Conservation (phyloP, 2,113 vertebrate genomes). For the Cryptotis parvus region DNA sequence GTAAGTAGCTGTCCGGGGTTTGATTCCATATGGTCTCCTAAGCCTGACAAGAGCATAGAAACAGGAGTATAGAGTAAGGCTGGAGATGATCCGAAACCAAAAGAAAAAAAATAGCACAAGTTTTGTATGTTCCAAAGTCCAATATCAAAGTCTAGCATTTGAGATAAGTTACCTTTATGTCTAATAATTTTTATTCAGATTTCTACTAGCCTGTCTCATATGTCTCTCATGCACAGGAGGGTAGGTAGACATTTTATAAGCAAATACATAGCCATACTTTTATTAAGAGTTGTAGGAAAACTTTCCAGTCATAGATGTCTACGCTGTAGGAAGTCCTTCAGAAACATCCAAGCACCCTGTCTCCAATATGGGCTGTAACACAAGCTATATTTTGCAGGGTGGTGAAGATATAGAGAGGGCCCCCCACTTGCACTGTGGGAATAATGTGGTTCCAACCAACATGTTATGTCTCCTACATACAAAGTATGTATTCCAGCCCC, state of each 20-base stretch:
- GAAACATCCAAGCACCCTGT: neutral
- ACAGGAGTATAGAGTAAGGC: too few relatives aligned
- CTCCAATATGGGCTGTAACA: neutral
- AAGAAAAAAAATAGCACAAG: too few relatives aligned
- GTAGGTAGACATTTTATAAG: neutral
- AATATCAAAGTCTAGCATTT: neutral
- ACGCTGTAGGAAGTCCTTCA: neutral
- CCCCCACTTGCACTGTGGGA: too few relatives aligned
- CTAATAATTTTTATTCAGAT: neutral
- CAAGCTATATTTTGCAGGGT: too few relatives aligned
- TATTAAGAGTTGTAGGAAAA: neutral
- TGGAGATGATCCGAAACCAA: too few relatives aligned
- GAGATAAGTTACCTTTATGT: neutral
- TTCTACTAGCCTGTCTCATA: neutral
- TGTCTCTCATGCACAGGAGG: neutral
- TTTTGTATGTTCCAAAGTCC: neutral
- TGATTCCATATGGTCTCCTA: too few relatives aligned
- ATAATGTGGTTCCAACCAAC: too few relatives aligned
- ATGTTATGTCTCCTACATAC: too few relatives aligned
- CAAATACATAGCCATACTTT: neutral
- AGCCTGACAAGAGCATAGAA: too few relatives aligned
- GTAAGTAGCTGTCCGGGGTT: too few relatives aligned
- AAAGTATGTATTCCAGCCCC: too few relatives aligned
- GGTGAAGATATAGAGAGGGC: too few relatives aligned
- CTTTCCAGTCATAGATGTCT: neutral